phyloP scores from a whole-genome alignment of 2,113 vertebrate genomes.

The Nerophis lumbriciformis region DNA sequence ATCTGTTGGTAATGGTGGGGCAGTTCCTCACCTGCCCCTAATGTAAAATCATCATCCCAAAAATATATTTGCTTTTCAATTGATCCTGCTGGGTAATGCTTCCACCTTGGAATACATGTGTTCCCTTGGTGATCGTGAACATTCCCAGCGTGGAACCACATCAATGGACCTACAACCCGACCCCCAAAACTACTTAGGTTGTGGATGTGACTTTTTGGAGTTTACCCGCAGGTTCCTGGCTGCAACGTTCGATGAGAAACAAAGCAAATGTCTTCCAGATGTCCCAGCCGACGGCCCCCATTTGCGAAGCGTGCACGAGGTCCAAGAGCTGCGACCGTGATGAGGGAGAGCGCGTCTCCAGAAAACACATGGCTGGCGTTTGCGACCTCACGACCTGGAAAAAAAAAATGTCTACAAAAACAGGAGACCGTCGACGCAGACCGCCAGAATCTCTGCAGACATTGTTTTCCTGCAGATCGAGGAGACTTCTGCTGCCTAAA shows the following conservation, averaged over 20 bases:
- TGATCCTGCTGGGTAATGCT: no score
- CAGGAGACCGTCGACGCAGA: constrained; percentile 1
- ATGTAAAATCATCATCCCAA: no score
- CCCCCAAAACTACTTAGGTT: constrained; percentile 6
- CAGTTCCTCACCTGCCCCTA: no score
- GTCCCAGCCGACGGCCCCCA: constrained; percentile 39
- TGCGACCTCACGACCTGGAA: constrained; percentile 18
- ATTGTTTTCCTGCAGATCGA: constrained; percentile 14
- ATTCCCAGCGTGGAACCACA: no score
- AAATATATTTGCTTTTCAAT: no score
- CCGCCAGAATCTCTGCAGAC: constrained; percentile 10
- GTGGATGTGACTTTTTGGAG: constrained; percentile 36
- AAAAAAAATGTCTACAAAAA: constrained; percentile 21
- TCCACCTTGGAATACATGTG: no score
- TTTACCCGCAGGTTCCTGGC: constrained; percentile 38
- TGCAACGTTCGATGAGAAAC: constrained; percentile 55
- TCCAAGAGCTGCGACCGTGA: background rate
- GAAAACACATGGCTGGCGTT: constrained; percentile 25
- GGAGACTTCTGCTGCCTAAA: constrained; percentile 1
- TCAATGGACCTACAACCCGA: no score
- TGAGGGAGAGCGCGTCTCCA: constrained; percentile 14
- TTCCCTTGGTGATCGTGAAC: no score
- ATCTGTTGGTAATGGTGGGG: no score
- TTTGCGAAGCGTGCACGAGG: constrained; percentile 20
- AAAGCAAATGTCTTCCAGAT: constrained; percentile 63